These are phyloP conservation scores for Pseudorectes ferrugineus DNA, from an alignment of 2,113 vertebrate species.

Conservation along the genomic window DNA sequence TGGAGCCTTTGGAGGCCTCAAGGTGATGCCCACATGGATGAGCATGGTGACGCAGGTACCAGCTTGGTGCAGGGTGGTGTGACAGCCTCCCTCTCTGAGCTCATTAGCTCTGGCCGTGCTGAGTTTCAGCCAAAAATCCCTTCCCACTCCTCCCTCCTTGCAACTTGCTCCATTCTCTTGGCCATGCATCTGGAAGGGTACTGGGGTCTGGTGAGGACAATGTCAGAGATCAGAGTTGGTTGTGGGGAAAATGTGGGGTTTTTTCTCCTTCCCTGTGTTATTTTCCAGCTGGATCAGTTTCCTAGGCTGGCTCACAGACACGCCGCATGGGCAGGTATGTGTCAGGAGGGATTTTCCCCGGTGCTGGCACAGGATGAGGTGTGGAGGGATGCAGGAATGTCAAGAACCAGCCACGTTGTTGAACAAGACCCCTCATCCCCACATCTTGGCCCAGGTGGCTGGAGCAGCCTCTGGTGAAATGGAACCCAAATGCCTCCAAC, in stretches of 20 bases:
- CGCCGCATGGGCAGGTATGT: fast-evolving
- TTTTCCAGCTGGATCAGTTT: neutral
- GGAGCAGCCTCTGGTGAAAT: neutral
- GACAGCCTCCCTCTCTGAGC: neutral
- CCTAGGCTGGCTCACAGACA: neutral
- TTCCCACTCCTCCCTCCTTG: neutral
- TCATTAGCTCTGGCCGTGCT: neutral
- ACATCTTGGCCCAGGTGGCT: neutral
- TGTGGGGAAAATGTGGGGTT: neutral
- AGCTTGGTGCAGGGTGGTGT: fast-evolving
- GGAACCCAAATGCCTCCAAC: neutral
- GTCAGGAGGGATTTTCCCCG: neutral
- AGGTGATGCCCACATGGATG: neutral
- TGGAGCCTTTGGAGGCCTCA: neutral
- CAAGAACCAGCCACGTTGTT: neutral
- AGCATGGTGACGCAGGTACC: fast-evolving
- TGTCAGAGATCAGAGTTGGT: neutral
- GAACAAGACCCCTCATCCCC: neutral
- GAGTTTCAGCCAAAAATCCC: neutral
- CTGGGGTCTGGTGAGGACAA: neutral
- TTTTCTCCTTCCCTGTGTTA: neutral
- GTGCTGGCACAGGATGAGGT: fast-evolving
- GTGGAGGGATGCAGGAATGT: neutral
- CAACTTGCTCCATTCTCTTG: neutral
- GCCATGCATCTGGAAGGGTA: neutral